Base-by-base conservation (phyloP, 2,113 vertebrate species). In the Pteronura brasiliensis region DNA sequence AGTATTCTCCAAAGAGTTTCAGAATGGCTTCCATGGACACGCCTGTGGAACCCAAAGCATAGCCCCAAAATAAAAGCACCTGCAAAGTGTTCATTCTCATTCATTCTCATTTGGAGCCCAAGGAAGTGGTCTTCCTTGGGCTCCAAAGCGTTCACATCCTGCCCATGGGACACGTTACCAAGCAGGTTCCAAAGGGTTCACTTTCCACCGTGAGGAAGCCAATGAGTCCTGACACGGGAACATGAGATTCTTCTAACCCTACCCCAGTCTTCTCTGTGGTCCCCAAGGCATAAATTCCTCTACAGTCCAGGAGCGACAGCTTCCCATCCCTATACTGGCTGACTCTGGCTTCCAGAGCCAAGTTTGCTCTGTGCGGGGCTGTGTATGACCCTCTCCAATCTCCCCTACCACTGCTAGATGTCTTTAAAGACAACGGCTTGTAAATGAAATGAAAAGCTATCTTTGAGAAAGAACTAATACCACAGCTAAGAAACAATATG, bases 1-100 rank as follows among this genome's bases (percentile, higher is more conserved):
- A 99, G 90, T 99, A 98, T 85, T 99, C 98, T 39, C 99, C 99
- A 82, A 99, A 99, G 36, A 99, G 98, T 95, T 99, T 99, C 39
- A 99, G 97, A 17, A 99, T 98, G 25, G 95, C 97, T 49, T 99
- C 99, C n/a, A 98, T 97, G 20, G 99, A 96, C 29, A 99, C 72
- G n/a, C 98, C 99, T 99, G 93, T 36, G 74, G 69, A 52, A 87
- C 20, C 15, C 85, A 91, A 90, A 95, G 23, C 14, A 90, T 1
- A 81, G 0, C n/a, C 29, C 3, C 20, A 3, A 76, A 61, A 42
- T 89, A 23, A 90, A 87, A 42, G 15, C 18, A 42, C 67, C 4
- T 8, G 44, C 6, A 14, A 55, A 20, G 27, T 39, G n/a, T 21
- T 29, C 55, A 31, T n/a, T 82, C 31, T 72, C 31, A 8, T 2